These are phyloP conservation scores for Cheilinus undulatus DNA, from an alignment of 2,113 vertebrate genomes.

Conservation along the genomic window DNA sequence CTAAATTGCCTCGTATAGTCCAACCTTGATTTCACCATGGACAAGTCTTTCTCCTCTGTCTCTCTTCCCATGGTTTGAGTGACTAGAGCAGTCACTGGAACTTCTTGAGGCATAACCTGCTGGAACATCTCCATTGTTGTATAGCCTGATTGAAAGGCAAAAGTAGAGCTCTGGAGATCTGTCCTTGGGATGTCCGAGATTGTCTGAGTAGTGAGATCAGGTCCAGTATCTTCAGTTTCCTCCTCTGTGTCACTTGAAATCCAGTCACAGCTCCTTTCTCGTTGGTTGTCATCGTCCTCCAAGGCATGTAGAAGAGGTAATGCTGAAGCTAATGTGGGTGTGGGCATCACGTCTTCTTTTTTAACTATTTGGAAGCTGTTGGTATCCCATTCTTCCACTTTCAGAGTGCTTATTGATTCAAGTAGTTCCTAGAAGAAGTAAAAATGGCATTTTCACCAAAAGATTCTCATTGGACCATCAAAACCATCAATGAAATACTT, in stretches of 20 bases:
- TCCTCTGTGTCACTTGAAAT: slow-evolving; percentile 8
- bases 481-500: no score
- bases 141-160: slow-evolving; percentile 77
- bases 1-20: slow-evolving; percentile 68
- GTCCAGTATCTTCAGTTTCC: not conserved
- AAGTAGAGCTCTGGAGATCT: slow-evolving; percentile 3
- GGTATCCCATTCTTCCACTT: slow-evolving; percentile 69
- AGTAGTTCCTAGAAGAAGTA: slow-evolving; percentile 64
- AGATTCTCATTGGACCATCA: no score
- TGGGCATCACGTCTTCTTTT: slow-evolving; percentile 11
- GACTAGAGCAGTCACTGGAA: not conserved
- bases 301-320: not conserved
- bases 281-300: not conserved
- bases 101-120: slow-evolving; percentile 40
- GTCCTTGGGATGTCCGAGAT: not conserved
- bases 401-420: slow-evolving; percentile 41
- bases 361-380: slow-evolving; percentile 77
- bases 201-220: not conserved
- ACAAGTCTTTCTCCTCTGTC: slow-evolving; percentile 1
- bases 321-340: not conserved
- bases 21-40: not conserved
- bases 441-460: not conserved
- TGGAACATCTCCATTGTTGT: slow-evolving; percentile 86
- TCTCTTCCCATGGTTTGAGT: not conserved
- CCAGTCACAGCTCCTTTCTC: slow-evolving; percentile 1